Base-by-base conservation (phyloP, 2,797 vertebrate genomes). In the Hoplostethus mediterraneus region DNA sequence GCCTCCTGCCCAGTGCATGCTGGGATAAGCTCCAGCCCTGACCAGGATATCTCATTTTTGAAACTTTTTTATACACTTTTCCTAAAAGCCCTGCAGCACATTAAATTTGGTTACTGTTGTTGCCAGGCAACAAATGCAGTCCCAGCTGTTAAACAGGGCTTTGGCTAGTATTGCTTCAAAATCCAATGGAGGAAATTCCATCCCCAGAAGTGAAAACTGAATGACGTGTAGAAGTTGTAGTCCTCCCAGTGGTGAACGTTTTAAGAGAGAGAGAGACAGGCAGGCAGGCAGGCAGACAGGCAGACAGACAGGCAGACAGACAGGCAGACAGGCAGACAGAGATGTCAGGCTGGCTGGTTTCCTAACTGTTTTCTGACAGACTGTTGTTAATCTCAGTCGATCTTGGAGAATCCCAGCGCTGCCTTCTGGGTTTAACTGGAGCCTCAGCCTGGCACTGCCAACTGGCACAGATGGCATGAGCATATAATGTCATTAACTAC, bases 321-420 rank as follows among this genome's bases (percentile, higher is more conserved):
- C 53, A 55, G 73, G 72, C 65, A 13, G 65, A 65, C 59, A 60
- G 62, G 31, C 62, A 52, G 48, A 21, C 21, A 21, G 21, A 21
- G 21, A 21, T 21, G 21, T 21, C 6, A 38, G 75, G 59, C 68
- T 82, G 85, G 77, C 79, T 56, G 0, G 67, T 67, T 61, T 79
- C 77, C 74, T 21, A 53, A 42, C 62, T 83, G 62, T 73, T 87
- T 77, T 53, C 79, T 86, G 79, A 61, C 88, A 89, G 89, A 83
- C 84, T 89, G 82, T 87, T 79, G 78, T 85, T 88, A 89, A 92
- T 91, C 86, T 87, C 86, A 76, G 84, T 78, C 77, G 81, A 79
- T 90, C 85, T 84, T 59, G 73, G 86, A 88, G 72, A 84, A 83
- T 90, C 88, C 85, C 88, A 75, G 73, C 12, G 38, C 83, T 69